Conservation (phyloP, 2,113 vertebrate species). For the Origma solitaria region DNA sequence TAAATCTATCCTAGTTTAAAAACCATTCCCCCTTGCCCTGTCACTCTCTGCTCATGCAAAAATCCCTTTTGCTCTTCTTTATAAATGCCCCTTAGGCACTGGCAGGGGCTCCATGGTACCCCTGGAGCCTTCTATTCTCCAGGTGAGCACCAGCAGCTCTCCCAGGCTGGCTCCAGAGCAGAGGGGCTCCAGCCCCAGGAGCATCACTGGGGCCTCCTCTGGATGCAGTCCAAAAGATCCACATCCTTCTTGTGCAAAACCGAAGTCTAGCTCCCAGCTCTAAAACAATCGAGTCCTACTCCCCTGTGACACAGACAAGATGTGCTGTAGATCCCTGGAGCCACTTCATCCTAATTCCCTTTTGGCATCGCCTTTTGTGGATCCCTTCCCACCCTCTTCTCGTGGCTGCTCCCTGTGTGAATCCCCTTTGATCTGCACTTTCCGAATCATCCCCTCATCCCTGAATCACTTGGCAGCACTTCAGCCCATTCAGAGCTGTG, state of each 20-base stretch:
- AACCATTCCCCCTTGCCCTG: neutral
- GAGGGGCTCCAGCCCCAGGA: fast-evolving
- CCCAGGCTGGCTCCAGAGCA: neutral
- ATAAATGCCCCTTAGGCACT: neutral
- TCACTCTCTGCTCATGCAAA: neutral
- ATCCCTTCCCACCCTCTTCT: neutral
- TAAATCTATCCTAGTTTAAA: neutral
- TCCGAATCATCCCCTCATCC: neutral
- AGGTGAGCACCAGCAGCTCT: neutral
- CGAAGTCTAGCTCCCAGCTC: neutral
- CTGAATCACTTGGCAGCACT: neutral
- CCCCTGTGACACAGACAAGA: neutral
- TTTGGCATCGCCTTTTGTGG: neutral
- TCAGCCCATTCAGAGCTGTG: neutral
- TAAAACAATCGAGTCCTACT: neutral
- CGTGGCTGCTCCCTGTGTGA: neutral
- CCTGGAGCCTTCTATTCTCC: too few relatives aligned
- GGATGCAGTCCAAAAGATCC: neutral
- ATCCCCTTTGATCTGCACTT: neutral
- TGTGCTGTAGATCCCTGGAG: neutral
- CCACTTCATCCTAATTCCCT: neutral
- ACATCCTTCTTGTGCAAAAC: neutral
- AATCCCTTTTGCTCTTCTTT: neutral
- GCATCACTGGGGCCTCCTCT: neutral
- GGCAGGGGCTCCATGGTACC: neutral